These are phyloP conservation scores for Micrasema minimum DNA, from an alignment of 1,140 invertebrate genomes.

Conservation along the genomic window DNA sequence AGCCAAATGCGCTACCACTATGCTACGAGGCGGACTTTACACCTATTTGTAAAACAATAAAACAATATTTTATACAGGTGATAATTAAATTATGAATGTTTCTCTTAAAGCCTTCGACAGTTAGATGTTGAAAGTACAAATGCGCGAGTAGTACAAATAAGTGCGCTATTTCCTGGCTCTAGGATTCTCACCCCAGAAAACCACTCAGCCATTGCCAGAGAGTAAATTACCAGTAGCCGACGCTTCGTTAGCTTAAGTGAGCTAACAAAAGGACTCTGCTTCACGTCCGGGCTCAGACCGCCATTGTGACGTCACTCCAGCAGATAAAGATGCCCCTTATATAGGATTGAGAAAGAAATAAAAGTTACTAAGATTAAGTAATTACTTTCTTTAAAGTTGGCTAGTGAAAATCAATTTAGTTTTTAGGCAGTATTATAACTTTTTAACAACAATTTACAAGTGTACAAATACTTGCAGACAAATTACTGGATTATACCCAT, in stretches of 20 bases:
- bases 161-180: background rate
- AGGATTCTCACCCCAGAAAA: background rate
- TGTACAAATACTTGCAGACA: too few species aligned
- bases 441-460: too few species aligned
- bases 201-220: slow-evolving; percentile 5
- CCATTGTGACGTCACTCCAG: slow-evolving; percentile 25
- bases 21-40: too few species aligned
- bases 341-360: too few species aligned
- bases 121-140: background rate
- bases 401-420: too few species aligned
- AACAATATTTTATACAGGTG: background rate
- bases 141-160: background rate
- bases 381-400: too few species aligned
- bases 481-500: too few species aligned
- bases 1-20: too few species aligned
- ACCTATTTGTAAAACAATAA: background rate
- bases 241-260: slow-evolving; percentile 30
- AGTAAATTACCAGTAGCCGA: slow-evolving; percentile 23
- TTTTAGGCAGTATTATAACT: too few species aligned
- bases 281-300: slow-evolving; percentile 3
- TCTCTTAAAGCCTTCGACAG: background rate
- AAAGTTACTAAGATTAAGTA: too few species aligned
- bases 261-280: slow-evolving; percentile 12
- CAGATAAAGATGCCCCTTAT: too few species aligned
- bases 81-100: background rate